Evolutionary conservation across 2,888 invertebrate species (phyloP), one percentile per base, ranked within the genome.

Genomic region (Platerodrilus igneus): DNA sequence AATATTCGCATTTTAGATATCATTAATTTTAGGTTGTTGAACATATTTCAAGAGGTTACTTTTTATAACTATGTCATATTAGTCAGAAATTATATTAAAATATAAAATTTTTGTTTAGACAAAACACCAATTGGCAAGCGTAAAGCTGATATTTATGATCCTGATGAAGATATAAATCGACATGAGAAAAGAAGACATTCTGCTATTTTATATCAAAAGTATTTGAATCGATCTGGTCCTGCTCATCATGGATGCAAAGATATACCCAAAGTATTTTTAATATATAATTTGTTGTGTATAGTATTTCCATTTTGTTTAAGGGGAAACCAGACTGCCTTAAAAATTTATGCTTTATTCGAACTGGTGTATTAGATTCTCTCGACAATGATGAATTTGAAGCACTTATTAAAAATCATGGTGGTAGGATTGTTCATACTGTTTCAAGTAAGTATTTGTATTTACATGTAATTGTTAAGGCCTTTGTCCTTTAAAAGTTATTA

Each of bases 361-460:
- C 92, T 21, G 95, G 93, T 18, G 84, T 93, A 2, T 69, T 92
- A 27, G 92, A 94, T 58, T 91, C 91, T 0, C 72, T 94, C 51
- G 90, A 91, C 55, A 75, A 86, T 8, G 87, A 90, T 3, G 90
- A 91, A 56, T 78, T 84, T 3, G 75, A 76, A 19, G 77, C 76
- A 1, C 70, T 90, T 4, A 79, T 94, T 8, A 79, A 78, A 38
- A 79, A 81, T 51, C 85, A 85, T 64, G 91, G 93, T 1, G 95
- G 93, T 1, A 77, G 79, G 59, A 75, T 86, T 2, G 83, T 86
- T 43, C 75, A 73, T 22, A 70, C 75, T 25, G 74, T 94, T 11
- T 88, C 90, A 41, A 71, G 86, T 82, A 50, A 56, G 53, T 53
- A 32, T 21, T 9, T 21, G 11, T 29, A 11, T 29, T 3, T n/a